phyloP scores from a whole-genome alignment of 1,140 invertebrate species.

The Physella acuta region DNA sequence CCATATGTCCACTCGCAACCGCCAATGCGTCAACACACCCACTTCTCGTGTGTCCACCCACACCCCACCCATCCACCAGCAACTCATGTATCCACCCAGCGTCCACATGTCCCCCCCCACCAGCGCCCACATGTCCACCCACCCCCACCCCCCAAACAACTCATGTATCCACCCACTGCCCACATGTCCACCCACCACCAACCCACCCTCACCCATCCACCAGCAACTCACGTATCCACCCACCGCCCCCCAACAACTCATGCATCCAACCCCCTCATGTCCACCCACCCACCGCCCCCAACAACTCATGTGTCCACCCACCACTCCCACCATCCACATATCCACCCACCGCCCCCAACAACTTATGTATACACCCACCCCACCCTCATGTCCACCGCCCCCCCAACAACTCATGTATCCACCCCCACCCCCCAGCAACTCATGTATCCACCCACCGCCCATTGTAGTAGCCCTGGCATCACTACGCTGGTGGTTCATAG shows the following conservation, averaged over 20 bases:
- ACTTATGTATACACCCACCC: neutral
- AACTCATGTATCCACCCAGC: neutral
- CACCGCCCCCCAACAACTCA: neutral
- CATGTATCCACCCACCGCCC: constrained; percentile 62
- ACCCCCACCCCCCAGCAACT: neutral
- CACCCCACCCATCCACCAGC: neutral
- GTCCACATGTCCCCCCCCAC: neutral
- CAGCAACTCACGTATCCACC: neutral
- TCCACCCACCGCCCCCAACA: neutral
- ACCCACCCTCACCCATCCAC: neutral
- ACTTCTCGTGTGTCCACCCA: neutral
- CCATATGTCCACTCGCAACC: neutral
- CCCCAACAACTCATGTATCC: neutral
- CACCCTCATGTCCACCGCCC: neutral
- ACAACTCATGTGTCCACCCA: neutral
- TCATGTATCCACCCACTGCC: neutral
- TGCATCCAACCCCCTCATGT: neutral
- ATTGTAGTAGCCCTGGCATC: constrained; percentile 73
- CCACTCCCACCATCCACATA: neutral
- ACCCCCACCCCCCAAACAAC: neutral
- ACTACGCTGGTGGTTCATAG: constrained; percentile 67
- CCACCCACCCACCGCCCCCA: neutral
- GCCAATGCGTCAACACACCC: neutral
- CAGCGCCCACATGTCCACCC: neutral
- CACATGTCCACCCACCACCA: too few relatives aligned